Percentiles rank a stretch among this genome's conserved stretches.
phyloP scores from a whole-genome alignment of 2,888 invertebrate genomes.

The Cephus pygmeus region DNA sequence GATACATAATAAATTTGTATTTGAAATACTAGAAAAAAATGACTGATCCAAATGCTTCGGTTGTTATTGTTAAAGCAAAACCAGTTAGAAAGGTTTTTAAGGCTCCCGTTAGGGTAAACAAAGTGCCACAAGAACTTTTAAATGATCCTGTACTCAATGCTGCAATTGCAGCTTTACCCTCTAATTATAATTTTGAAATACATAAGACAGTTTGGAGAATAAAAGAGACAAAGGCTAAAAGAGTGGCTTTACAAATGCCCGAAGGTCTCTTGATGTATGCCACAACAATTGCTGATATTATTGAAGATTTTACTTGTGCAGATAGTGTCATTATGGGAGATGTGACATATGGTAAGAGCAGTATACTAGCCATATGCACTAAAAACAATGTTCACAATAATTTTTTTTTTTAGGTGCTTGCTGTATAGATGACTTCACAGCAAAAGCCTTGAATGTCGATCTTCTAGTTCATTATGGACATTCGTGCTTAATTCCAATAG shows the following conservation, averaged over 20 bases:
- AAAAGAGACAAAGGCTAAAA: constrained; percentile 81
- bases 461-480: constrained; percentile 97
- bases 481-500: constrained; percentile 93
- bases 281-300: constrained; percentile 92
- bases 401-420: constrained; percentile 77
- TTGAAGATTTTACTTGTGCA: constrained; percentile 87
- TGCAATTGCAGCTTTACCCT: constrained; percentile 82
- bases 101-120: constrained; percentile 78
- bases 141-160: constrained; percentile 79
- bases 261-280: constrained; percentile 95
- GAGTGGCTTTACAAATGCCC: constrained; percentile 96
- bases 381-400: neutral
- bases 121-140: constrained; percentile 83
- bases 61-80: constrained; percentile 80
- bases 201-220: constrained; percentile 98
- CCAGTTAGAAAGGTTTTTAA: constrained; percentile 84
- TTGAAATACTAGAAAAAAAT: constrained; percentile 25
- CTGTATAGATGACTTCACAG: constrained; percentile 97
- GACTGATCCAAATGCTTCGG: constrained; percentile 63
- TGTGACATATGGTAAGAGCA: constrained; percentile 85
- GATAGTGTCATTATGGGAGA: constrained; percentile 98
- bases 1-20: neutral
- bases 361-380: neutral
- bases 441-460: constrained; percentile 88
- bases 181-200: constrained; percentile 98